These are phyloP conservation scores for Pseudorasbora parva DNA, from an alignment of 2,113 vertebrate species.

Conservation along the genomic window DNA sequence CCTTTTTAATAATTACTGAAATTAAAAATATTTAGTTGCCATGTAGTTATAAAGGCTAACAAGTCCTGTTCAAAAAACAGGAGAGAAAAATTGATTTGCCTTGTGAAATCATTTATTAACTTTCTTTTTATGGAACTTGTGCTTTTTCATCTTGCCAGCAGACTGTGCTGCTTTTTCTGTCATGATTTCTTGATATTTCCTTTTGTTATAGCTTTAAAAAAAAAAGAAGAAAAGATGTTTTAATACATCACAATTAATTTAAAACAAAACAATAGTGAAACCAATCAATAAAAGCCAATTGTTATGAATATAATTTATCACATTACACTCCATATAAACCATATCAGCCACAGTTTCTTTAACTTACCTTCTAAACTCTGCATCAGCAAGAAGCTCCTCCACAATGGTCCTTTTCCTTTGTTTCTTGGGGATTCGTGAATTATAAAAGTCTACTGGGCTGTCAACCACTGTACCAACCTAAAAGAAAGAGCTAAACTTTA, in stretches of 20 bases:
- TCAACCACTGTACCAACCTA: conserved; percentile 93
- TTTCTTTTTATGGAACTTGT: conserved; percentile 82
- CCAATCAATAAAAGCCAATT: background rate
- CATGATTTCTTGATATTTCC: conserved; percentile 88
- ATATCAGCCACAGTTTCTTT: background rate
- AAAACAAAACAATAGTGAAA: conserved; percentile 3
- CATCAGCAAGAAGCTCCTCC: conserved; percentile 92
- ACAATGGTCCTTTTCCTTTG: conserved; percentile 95
- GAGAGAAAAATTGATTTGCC: background rate
- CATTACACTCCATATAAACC: background rate
- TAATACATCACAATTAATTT: background rate
- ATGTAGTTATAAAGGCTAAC: background rate
- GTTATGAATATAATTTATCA: background rate
- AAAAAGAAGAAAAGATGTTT: background rate
- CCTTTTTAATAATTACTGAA: background rate
- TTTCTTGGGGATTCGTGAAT: conserved; percentile 93
- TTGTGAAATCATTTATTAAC: conserved; percentile 27
- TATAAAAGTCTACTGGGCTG: conserved; percentile 90
- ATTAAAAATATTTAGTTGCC: background rate
- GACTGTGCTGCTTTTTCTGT: conserved; percentile 85
- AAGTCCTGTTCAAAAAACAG: background rate
- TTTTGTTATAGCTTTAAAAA: conserved; percentile 90
- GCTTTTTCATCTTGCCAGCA: conserved; percentile 88
- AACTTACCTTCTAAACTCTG: conserved; percentile 89
- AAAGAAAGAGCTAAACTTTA: conserved; percentile 21